Evolutionary conservation across 2,797 vertebrate genomes (phyloP).

Genomic region (Pangasius macronema): DNA sequence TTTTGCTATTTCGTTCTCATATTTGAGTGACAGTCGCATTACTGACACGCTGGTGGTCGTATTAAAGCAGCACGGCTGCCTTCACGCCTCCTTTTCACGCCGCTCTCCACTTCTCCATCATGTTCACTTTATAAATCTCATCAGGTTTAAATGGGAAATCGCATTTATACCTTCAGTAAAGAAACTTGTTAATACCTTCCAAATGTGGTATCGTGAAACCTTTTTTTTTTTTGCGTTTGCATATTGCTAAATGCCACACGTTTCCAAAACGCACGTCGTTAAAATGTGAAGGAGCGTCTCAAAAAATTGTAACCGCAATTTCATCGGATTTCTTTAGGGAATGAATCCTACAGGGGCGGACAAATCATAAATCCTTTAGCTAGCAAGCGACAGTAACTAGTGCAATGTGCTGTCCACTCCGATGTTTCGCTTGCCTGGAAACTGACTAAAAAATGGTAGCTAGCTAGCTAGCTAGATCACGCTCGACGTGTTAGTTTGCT

Average conservation of each 20-base stretch:
- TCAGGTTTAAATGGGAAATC: background rate
- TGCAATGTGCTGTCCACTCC: no score
- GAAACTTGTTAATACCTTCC: background rate
- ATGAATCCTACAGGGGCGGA: background rate
- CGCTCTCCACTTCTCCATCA: background rate
- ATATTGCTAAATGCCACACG: background rate
- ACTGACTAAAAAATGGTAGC: background rate
- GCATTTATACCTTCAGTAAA: background rate
- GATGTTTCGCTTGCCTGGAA: background rate
- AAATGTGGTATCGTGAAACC: background rate
- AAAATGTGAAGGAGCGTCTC: background rate
- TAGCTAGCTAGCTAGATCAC: no score
- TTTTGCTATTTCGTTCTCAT: background rate
- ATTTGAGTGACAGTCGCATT: background rate
- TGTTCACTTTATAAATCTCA: background rate
- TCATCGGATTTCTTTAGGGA: background rate
- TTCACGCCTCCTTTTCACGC: background rate
- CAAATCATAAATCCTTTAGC: background rate
- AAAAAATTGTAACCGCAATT: background rate
- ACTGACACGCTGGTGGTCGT: background rate
- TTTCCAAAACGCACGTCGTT: background rate
- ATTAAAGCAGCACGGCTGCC: background rate
- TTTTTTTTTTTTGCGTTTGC: background rate
- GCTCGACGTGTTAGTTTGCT: no score
- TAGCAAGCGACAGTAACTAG: background rate